Percentiles rank a stretch among this genome's conserved stretches.
These are phyloP conservation scores for Prunella strophiata DNA, from an alignment of 2,797 vertebrate species.

Conservation along the genomic window DNA sequence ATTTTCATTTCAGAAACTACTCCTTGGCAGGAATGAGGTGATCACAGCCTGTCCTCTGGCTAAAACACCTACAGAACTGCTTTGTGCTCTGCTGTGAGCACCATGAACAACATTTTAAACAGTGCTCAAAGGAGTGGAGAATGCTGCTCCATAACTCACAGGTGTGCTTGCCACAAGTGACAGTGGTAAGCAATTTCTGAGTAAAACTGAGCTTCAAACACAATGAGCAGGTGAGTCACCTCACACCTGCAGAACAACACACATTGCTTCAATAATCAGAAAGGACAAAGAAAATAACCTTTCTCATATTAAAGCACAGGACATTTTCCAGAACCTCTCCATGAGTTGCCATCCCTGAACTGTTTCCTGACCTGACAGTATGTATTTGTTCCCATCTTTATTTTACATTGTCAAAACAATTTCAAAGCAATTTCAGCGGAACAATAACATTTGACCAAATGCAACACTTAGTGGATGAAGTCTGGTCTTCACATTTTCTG, in stretches of 20 bases:
- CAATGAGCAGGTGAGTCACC: background rate
- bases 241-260: background rate
- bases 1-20: background rate
- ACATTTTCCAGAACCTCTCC: background rate
- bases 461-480: background rate
- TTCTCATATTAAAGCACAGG: background rate
- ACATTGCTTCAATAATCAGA: background rate
- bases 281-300: background rate
- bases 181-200: background rate
- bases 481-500: background rate
- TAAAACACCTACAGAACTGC: background rate
- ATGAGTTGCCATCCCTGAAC: background rate
- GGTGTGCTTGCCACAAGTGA: background rate
- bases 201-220: background rate
- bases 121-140: background rate
- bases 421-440: background rate
- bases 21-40: fast-evolving
- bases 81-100: background rate
- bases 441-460: background rate
- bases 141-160: background rate
- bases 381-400: background rate
- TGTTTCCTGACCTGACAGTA: background rate
- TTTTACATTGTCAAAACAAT: background rate
- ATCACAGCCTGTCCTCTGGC: background rate
- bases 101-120: background rate